Percentiles rank a stretch among this genome's conserved stretches.
These are phyloP conservation scores for Mola mola DNA, from an alignment of 2,113 vertebrate genomes.

Conservation along the genomic window DNA sequence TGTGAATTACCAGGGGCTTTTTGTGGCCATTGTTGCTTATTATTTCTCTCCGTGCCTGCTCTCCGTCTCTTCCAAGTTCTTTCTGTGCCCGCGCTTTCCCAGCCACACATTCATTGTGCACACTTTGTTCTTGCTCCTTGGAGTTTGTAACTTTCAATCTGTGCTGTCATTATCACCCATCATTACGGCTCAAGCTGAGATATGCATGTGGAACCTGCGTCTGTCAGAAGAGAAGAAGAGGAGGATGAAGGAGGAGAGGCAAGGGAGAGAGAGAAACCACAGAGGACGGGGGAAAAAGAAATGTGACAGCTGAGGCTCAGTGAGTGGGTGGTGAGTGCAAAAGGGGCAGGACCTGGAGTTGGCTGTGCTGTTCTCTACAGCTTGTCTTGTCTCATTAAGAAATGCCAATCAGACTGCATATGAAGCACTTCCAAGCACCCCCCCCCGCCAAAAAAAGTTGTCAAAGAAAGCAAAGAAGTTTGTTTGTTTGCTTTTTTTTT, in stretches of 20 bases:
- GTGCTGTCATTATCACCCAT: constrained; percentile 70
- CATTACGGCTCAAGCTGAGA: constrained; percentile 66
- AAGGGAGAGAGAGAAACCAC: neutral
- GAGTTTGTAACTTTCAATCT: constrained; percentile 67
- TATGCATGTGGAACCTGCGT: constrained; percentile 60
- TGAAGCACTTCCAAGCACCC: constrained; percentile 68
- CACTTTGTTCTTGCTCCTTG: constrained; percentile 67
- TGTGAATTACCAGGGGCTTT: constrained; percentile 73
- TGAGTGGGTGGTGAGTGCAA: constrained; percentile 74
- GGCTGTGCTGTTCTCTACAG: constrained; percentile 70
- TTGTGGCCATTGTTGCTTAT: constrained; percentile 39
- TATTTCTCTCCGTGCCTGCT: constrained; percentile 37
- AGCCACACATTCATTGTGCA: constrained; percentile 42
- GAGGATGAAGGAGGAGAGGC: constrained; percentile 1
- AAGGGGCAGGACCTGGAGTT: constrained; percentile 78
- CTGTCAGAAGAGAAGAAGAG: constrained; percentile 45
- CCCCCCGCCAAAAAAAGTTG: constrained; percentile 47
- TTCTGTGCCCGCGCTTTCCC: constrained; percentile 14
- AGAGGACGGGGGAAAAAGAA: constrained; percentile 55
- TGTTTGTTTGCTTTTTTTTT: constrained; percentile 19
- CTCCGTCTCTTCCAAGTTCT: neutral
- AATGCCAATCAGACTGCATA: constrained; percentile 74
- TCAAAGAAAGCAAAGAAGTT: constrained; percentile 62
- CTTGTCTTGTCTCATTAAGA: constrained; percentile 78
- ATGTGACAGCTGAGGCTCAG: constrained; percentile 77